Base-by-base conservation (phyloP, 2,797 vertebrate genomes). In the Muscicapa comitata region DNA sequence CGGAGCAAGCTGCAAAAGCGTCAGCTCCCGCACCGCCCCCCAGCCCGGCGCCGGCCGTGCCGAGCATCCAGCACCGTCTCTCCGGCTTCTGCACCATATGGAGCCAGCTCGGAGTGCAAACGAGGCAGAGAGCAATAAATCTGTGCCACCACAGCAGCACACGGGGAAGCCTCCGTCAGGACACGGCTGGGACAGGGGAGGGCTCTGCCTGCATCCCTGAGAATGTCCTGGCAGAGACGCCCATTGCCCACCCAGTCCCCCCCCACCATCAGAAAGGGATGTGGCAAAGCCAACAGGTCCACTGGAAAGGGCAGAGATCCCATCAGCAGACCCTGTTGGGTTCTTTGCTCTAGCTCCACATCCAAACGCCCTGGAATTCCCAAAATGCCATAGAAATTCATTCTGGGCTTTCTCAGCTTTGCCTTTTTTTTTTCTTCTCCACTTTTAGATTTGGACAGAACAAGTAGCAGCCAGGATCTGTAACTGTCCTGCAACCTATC, bases 111-210 rank as follows among this genome's bases (percentile, higher is more conserved):
- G 0, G 1, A 76, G 95, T 81, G 84, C 91, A 94, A 96, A 90
- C 17, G 42, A 94, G 90, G 93, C 87, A 86, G 83, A 73, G 90
- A 93, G 93, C 40, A 92, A 96, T 74, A 81, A 90, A 95, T 90
- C 91, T 91, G 83, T 54, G 47, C 54, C 2, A 2, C 18, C 18
- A 9, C 21, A 3, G 82, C 75, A 11, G 84, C 4, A 2, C 47
- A 3, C 6, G 0, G 53, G 70, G 55, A 38, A 83, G 31, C 63
- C 92, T 86, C 62, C 0, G 0, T 3, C 5, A 2, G 74, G 83
- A 72, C 3, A 1, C 1, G 2, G 45, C 9, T 0, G 3, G 59
- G 62, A 31, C 10, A 9, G 4, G 26, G 42, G 13, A 67, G 79
- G 42, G 67, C 58, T 61, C 45, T 59, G 66, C 33, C 71, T 31